Percentiles rank a stretch among this genome's conserved stretches.
phyloP scores from a whole-genome alignment of 2,888 invertebrate species.

The Loripinus fragilis region DNA sequence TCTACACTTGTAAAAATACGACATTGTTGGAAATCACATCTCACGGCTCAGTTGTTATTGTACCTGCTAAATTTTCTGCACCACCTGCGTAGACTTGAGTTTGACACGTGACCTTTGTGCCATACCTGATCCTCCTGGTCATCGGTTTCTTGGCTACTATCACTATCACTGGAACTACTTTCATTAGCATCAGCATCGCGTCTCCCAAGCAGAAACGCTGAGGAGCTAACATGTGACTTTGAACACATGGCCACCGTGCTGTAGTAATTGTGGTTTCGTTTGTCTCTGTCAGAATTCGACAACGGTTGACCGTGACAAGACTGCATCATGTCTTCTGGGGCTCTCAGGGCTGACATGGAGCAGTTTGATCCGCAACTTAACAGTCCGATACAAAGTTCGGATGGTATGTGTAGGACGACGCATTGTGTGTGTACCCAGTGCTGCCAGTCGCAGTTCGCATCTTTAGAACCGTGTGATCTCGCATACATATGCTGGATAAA shows the following conservation, averaged over 20 bases:
- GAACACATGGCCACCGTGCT: not conserved
- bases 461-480: not conserved
- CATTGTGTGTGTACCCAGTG: slow-evolving; percentile 10
- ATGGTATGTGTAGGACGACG: slow-evolving; percentile 26
- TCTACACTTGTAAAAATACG: too few species aligned
- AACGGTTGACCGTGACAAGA: slow-evolving; percentile 23
- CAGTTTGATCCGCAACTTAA: slow-evolving; percentile 33
- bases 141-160: too few species aligned
- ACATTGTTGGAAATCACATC: too few species aligned
- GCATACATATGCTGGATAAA: not conserved
- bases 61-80: slow-evolving; percentile 6
- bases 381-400: slow-evolving; percentile 38
- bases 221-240: not conserved
- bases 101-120: not conserved
- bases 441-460: slow-evolving; percentile 30
- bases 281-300: not conserved
- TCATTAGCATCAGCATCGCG: not conserved
- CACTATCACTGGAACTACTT: too few species aligned
- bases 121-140: too few species aligned
- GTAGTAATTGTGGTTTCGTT: not conserved
- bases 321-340: not conserved
- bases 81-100: not conserved
- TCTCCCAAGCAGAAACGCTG: not conserved
- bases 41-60: too few species aligned
- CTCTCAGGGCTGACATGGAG: slow-evolving; percentile 14